These are phyloP conservation scores for Heliangelus exortis DNA, from an alignment of 2,797 vertebrate species.

Conservation along the genomic window DNA sequence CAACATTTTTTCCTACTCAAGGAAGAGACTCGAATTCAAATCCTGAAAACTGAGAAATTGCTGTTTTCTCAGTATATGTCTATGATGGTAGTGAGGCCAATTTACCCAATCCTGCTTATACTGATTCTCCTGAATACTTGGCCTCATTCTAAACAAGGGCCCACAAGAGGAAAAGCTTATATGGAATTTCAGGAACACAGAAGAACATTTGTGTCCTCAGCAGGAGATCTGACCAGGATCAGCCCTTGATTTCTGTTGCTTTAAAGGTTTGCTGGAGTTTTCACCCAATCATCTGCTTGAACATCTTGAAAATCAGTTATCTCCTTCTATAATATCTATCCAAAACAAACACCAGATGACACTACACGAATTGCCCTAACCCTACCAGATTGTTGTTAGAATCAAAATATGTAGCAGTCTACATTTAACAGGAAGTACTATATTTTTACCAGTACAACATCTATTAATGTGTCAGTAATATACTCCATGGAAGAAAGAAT, in stretches of 20 bases:
- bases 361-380: slow-evolving; percentile 77
- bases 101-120: background rate
- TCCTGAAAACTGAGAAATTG: background rate
- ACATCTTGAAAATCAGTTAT: slow-evolving; percentile 80
- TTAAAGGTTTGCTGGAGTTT: slow-evolving; percentile 77
- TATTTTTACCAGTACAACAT: slow-evolving; percentile 73
- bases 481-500: slow-evolving; percentile 46
- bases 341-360: slow-evolving; percentile 81
- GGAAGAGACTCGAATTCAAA: background rate
- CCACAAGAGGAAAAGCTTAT: slow-evolving; percentile 21
- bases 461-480: slow-evolving; percentile 68
- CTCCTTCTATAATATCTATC: slow-evolving; percentile 77
- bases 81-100: background rate
- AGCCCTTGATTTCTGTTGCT: slow-evolving; percentile 73
- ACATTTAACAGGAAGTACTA: slow-evolving; percentile 74
- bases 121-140: background rate
- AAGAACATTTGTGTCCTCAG: slow-evolving; percentile 67
- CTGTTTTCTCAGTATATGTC: background rate
- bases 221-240: slow-evolving; percentile 62
- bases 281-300: slow-evolving; percentile 79
- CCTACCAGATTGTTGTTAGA: slow-evolving; percentile 81
- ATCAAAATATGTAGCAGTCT: slow-evolving; percentile 80
- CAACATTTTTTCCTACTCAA: background rate
- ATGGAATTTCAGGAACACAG: slow-evolving; percentile 28
- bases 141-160: slow-evolving; percentile 1